Percentiles rank a stretch among this genome's conserved stretches.
Conservation (phyloP, 2,113 vertebrate genomes). For the Rhea americana region DNA sequence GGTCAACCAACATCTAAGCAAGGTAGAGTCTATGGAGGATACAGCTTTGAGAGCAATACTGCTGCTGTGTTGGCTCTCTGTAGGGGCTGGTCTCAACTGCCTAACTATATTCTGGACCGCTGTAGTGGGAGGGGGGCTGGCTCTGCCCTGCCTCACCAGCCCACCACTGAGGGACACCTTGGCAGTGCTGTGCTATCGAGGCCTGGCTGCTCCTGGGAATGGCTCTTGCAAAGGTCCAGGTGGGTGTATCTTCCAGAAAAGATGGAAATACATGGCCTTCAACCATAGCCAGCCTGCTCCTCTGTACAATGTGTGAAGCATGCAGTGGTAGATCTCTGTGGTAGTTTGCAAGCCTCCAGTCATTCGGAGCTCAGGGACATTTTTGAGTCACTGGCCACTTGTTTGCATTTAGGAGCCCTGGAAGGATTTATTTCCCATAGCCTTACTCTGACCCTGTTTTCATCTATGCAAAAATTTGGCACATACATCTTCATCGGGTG, state of each 20-base stretch:
- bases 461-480: neutral
- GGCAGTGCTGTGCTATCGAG: neutral
- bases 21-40: too few species aligned
- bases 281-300: neutral
- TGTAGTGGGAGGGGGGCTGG: neutral
- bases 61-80: too few species aligned
- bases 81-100: neutral
- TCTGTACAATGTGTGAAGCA: neutral
- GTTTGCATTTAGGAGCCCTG: neutral
- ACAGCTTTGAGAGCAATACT: too few species aligned
- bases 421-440: neutral
- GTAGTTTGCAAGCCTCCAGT: neutral
- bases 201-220: neutral
- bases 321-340: neutral
- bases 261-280: neutral
- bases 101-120: neutral
- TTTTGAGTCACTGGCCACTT: neutral
- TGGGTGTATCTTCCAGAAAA: neutral
- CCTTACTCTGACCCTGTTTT: neutral
- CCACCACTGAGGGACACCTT: neutral
- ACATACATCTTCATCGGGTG: neutral
- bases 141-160: neutral
- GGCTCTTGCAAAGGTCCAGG: neutral
- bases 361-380: neutral
- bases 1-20: too few species aligned